Base-by-base conservation (phyloP, 35 echinoderm and acorn worm species). In the Heliocidaris tuberculata region DNA sequence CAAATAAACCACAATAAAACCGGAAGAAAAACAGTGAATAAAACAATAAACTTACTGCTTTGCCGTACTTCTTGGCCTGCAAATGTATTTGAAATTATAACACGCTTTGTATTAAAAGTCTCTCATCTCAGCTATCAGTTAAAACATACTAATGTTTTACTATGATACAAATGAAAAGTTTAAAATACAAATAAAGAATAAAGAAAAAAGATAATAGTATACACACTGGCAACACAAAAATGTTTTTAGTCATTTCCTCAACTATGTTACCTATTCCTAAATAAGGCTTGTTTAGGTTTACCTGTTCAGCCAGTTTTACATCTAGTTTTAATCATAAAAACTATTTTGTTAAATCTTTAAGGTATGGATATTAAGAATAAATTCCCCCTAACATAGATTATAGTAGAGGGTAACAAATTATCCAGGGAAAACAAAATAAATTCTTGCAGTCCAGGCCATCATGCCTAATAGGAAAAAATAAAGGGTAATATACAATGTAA, bases 1-100 rank as follows among this genome's bases (percentile, higher is more conserved):
- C 19, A 78, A 78, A 78, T 78, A 78, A 78, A n/a, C 65, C 65
- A 78, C 65, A 78, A 78, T 78, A 78, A 78, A 78, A 78, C 21
- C 65, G 6, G 65, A 19, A 78, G 8, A 42, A 56, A 56, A 19
- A 24, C 19, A 24, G 65, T 78, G 21, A 27, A 78, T n/a, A n/a
- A 78, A 78, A 78, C 15, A 78, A 27, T 78, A 24, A 78, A 78
- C 65, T 78, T 78, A 78, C 65, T 78, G 65, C 65, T 24, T 78
- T 78, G 65, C 65, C 65, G 65, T 27, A 78, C 65, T 78, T 78
- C 65, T 78, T 78, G 65, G 65, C 65, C 65, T 78, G 65, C 27
- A 78, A 78, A 78, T 78, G 65, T 78, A 27, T 27, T n/a, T 24
- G 27, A 78, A 78, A 78, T 78, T 24, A 78, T 78, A 42, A 42